phyloP scores from a whole-genome alignment of 2,797 vertebrate species.

The Linurgus olivaceus region DNA sequence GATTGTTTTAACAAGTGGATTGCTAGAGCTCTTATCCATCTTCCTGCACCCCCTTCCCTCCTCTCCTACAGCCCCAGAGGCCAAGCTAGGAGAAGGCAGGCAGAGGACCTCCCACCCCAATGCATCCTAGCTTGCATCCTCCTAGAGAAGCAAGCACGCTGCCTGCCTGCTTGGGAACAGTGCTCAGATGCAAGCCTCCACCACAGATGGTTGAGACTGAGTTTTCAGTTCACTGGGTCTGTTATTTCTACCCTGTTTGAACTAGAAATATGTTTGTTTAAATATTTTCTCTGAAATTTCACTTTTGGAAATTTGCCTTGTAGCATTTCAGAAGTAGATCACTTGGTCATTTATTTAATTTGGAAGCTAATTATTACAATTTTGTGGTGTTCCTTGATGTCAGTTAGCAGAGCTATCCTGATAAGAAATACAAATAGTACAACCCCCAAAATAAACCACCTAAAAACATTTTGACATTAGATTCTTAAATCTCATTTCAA shows the following conservation, averaged over 20 bases:
- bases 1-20: neutral
- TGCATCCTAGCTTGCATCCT: neutral
- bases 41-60: neutral
- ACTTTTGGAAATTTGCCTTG: conserved; percentile 49
- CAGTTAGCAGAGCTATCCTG: neutral
- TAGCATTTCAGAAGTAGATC: conserved; percentile 19
- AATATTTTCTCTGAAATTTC: conserved; percentile 51
- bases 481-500: neutral
- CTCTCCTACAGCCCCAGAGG: neutral
- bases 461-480: neutral
- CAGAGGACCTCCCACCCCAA: neutral
- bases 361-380: conserved; percentile 29
- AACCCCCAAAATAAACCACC: neutral
- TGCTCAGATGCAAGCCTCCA: neutral
- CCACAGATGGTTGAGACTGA: conserved; percentile 30
- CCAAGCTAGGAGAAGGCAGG: neutral
- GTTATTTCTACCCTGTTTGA: conserved; percentile 40
- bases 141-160: accelerated
- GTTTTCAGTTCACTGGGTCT: conserved; percentile 22
- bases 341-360: conserved; percentile 20
- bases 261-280: conserved; percentile 61
- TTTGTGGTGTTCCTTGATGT: neutral
- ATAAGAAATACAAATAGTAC: neutral
- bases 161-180: neutral
- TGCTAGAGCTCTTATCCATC: neutral